A percentile compares a stretch with the other conserved stretches of the same genome.
Conservation (phyloP, 2,888 invertebrate species). For the Nephrocerus scutellatus region DNA sequence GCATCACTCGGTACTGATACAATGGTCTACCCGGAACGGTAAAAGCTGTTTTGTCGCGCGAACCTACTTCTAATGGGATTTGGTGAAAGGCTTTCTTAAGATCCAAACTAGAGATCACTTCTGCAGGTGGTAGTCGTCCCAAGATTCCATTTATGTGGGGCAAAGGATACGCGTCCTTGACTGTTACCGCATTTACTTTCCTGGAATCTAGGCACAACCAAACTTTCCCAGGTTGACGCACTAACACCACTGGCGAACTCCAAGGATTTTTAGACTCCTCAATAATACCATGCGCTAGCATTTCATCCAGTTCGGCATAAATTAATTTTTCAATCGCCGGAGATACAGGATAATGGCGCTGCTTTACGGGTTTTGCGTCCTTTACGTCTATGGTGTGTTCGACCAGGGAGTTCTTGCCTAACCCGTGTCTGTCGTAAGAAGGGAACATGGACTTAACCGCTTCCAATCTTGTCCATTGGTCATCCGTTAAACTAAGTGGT, state of each 20-base stretch:
- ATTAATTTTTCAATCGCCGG: no score
- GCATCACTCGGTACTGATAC: conserved; percentile 21
- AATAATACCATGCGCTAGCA: no score
- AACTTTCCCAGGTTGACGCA: conserved; percentile 22
- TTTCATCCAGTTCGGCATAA: no score
- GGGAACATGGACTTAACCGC: no score
- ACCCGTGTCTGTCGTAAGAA: no score
- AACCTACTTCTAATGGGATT: conserved; percentile 11
- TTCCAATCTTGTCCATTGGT: no score
- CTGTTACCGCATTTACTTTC: conserved; percentile 26
- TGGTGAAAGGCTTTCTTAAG: conserved; percentile 18
- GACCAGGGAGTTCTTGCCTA: no score
- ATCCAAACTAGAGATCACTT: conserved; percentile 13
- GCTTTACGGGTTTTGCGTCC: no score
- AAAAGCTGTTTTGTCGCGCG: conserved; percentile 17
- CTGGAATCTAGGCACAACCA: conserved; percentile 30
- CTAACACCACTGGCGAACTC: conserved; percentile 28
- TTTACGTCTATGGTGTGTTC: no score
- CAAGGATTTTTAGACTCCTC: conserved; percentile 29
- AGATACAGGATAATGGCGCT: no score
- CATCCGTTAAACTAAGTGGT: no score
- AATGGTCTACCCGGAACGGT: conserved; percentile 19
- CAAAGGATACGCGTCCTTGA: conserved; percentile 17
- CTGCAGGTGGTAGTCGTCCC: conserved; percentile 8
- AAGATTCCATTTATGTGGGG: conserved; percentile 16